Conservation (phyloP, 2,797 vertebrate species). For the Helarctos malayanus region DNA sequence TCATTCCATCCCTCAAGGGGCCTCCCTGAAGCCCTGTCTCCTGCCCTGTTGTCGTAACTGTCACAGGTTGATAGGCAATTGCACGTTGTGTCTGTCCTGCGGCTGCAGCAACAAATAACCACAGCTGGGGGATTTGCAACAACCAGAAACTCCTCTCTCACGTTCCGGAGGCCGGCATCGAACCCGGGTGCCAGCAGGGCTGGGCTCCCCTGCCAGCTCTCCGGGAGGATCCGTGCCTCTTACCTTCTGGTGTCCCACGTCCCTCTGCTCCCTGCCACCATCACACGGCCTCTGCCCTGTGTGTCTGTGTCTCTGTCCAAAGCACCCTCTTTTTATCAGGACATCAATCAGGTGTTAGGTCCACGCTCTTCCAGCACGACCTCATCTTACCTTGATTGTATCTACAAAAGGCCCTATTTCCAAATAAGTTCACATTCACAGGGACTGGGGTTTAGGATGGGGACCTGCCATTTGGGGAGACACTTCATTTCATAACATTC, state of each 20-base stretch:
- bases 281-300: too few relatives aligned
- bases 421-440: background rate
- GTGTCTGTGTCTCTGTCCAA: background rate
- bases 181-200: accelerated
- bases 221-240: background rate
- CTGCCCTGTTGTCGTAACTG: accelerated
- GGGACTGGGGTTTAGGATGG: background rate
- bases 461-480: too few relatives aligned
- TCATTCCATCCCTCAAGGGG: accelerated
- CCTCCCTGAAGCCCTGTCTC: background rate
- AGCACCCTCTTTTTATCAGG: background rate
- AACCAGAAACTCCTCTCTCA: background rate
- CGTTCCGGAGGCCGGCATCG: background rate
- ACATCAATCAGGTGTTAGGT: background rate
- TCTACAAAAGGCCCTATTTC: background rate
- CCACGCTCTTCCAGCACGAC: accelerated
- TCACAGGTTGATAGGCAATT: accelerated
- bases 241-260: accelerated
- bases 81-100: accelerated
- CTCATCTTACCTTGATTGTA: background rate
- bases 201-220: accelerated
- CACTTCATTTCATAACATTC: accelerated
- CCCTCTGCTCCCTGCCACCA: accelerated
- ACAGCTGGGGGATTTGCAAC: accelerated
- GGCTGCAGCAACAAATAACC: background rate